These are phyloP conservation scores for Epinotia bilunana DNA, from an alignment of 2,888 invertebrate genomes.

Conservation along the genomic window DNA sequence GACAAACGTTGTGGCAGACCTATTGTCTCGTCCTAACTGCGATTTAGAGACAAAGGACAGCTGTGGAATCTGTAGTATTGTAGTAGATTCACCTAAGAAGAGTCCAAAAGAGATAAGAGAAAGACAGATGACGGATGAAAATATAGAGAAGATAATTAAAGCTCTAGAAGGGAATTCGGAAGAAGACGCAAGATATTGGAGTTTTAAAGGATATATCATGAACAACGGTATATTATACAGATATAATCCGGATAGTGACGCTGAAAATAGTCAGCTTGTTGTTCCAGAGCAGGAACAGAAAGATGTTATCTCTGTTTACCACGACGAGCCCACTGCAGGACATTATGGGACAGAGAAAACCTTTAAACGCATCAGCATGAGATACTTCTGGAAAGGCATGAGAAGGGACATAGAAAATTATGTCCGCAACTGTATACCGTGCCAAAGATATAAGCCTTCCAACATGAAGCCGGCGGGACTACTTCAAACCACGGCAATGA, in stretches of 20 bases:
- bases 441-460: constrained; percentile 14
- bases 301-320: background rate
- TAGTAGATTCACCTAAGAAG: background rate
- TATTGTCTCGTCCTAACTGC: background rate
- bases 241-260: background rate
- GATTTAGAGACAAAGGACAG: background rate
- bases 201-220: constrained; percentile 7
- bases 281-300: background rate
- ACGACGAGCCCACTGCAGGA: background rate
- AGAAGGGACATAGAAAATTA: background rate
- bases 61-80: background rate
- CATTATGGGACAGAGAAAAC: background rate
- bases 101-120: constrained; percentile 15
- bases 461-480: constrained; percentile 15
- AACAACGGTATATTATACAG: constrained; percentile 4
- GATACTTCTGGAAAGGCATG: too few species aligned
- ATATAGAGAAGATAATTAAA: background rate
- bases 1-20: background rate
- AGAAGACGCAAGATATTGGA: constrained; percentile 13
- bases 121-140: background rate
- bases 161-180: constrained; percentile 10
- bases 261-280: constrained; percentile 2
- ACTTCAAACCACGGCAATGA: constrained; percentile 5
- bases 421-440: background rate
- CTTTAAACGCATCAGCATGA: too few species aligned